Evolutionary conservation across 2,797 vertebrate genomes (phyloP), one percentile per base, ranked within the genome.

Genomic region (Chrosomus eos): DNA sequence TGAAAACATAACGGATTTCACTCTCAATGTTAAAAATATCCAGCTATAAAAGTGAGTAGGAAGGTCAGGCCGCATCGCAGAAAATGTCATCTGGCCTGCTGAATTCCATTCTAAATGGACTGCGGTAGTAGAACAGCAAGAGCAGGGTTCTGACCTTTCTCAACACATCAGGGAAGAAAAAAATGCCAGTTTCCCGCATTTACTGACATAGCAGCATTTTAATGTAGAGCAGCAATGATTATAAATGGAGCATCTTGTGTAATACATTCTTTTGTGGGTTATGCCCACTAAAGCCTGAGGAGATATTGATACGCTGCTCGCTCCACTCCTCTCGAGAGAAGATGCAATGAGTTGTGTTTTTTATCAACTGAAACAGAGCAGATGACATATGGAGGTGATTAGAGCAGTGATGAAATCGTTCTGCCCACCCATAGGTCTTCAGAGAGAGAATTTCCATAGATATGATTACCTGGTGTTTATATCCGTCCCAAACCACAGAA

Each of bases 171-270:
- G 91, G 91, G 91, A 89, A 87, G 92, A 92, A 92, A 92, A 92
- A 94, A 94, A 94, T 92, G 93, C 90, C 92, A 92, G 91, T 94
- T 91, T 92, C 83, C 91, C 91, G 90, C 93, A 94, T 93, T 93
- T 92, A 94, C 92, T 86, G 90, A 93, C 90, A 89, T 60, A 38
- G 87, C 87, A 87, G 92, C 92, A 91, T 94, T 91, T 82, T 92
- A 92, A 93, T 90, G 91, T 78, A 84, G 75, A 26, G 33, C 86
- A 87, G 85, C 84, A 64, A 81, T 89, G 90, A 88, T 87, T 88
- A 85, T 80, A 85, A 85, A 80, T 51, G 26, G 18, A 53, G 18
- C 67, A 53, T 72, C 55, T 73, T 62, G 62, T 36, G 71, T 85
- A 55, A 85, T 62, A 31, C 28, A 71, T 74, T 81, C 58, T 79